Evolutionary conservation across 2,113 vertebrate genomes (phyloP), one percentile per base, ranked within the genome.

Genomic region (Equus quagga): DNA sequence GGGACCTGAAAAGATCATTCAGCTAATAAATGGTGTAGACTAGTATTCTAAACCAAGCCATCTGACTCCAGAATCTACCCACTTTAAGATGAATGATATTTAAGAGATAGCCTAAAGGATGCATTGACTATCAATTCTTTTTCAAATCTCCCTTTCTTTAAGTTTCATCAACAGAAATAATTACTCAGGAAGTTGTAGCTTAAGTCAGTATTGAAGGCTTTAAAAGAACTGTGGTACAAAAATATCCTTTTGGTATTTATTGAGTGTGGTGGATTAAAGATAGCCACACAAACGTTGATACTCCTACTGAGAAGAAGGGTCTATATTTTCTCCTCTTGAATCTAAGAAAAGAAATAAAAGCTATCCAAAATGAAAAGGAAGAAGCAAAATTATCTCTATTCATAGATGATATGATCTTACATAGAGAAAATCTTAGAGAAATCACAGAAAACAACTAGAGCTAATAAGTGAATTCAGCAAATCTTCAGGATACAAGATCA

Each of bases 151-250:
- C 6, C 18, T 91, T 75, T 89, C 54, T 75, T 72, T 46, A 78
- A 84, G 73, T 91, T 81, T 28, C 1, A 76, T n/a, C 58, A 70
- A 62, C 18, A 87, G 41, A 87, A 89, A 65, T 56, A 83, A 88
- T 56, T 92, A 82, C 65, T 82, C 44, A 92, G 69, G 70, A 64
- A 72, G 28, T 70, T 89, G 28, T 24, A 76, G 62, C n/a, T 46
- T 95, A 82, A 78, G 31, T 87, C 72, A 78, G 28, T 64, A 76
- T 54, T 78, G 36, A 92, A 97, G 44, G 19, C 36, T 89, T 89
- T 82, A 36, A 82, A 89, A 87, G 36, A 75, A 41, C 4, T 54
- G 46, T 8, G 58, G 33, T 87, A 76, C 28, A 83, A 70, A 80
- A 72, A 14, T 49, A 56, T 73, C 36, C 5, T 26, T 85, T 46